Conservation (phyloP, 2,888 invertebrate species). For the Sepiola atlantica region DNA sequence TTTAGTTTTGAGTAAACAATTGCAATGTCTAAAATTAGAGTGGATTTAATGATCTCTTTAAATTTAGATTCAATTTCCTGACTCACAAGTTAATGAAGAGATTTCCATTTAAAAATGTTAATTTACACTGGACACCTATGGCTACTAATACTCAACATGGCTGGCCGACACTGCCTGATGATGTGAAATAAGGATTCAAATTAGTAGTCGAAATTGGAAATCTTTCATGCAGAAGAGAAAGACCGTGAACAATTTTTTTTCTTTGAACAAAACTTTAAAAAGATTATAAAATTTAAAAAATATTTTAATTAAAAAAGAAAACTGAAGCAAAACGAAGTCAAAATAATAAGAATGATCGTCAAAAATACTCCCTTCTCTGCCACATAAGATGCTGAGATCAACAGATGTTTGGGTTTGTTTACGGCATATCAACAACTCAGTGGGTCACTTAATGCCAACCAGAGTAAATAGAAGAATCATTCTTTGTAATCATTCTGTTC, state of each 20-base stretch:
- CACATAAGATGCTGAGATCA: too few relatives aligned
- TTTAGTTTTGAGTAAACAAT: not conserved
- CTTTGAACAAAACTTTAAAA: too few relatives aligned
- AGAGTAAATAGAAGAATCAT: too few relatives aligned
- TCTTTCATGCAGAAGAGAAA: not conserved
- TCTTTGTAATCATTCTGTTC: too few relatives aligned
- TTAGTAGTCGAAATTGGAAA: not conserved
- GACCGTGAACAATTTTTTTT: not conserved
- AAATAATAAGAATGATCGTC: too few relatives aligned
- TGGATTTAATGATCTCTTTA: not conserved
- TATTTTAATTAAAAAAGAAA: too few relatives aligned
- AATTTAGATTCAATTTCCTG: not conserved
- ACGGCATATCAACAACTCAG: too few relatives aligned
- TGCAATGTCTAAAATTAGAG: not conserved
- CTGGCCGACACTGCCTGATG: not conserved
- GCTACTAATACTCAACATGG: not conserved
- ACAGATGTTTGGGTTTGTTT: too few relatives aligned
- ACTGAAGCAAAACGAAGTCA: too few relatives aligned
- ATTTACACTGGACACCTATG: not conserved
- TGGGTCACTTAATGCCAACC: too few relatives aligned
- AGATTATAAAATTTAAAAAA: too few relatives aligned
- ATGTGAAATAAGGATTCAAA: not conserved
- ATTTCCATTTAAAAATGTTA: not conserved
- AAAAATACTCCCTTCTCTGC: too few relatives aligned
- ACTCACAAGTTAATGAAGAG: not conserved